Evolutionary conservation across 2,113 vertebrate genomes (phyloP).

Genomic region (Tychaedon coryphoeus): DNA sequence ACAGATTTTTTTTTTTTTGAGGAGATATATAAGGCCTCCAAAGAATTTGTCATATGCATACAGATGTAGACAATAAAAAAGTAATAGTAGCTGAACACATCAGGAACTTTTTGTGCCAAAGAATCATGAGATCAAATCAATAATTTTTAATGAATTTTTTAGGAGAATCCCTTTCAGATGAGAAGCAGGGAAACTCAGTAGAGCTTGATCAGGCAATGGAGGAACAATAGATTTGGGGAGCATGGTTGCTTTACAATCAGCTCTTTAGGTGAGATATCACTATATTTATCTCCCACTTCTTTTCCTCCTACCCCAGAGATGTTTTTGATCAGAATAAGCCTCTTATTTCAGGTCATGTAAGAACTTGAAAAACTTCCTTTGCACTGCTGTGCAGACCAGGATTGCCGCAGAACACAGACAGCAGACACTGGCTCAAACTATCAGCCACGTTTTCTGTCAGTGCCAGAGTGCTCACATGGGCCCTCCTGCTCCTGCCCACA

Average conservation of each 20-base stretch:
- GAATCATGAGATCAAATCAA: not conserved
- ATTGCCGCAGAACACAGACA: rapidly evolving
- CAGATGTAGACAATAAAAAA: not conserved
- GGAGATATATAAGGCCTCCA: not conserved
- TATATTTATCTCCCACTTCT: not conserved
- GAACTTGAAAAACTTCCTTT: not conserved
- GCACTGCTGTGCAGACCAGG: rapidly evolving
- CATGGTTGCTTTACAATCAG: not conserved
- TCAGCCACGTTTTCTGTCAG: rapidly evolving
- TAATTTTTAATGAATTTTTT: not conserved
- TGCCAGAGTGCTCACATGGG: rapidly evolving
- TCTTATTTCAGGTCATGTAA: not conserved
- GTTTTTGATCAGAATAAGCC: not conserved
- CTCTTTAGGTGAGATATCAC: not conserved
- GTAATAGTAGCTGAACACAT: not conserved
- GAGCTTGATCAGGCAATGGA: not conserved
- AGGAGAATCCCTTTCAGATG: not conserved
- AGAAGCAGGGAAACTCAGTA: not conserved
- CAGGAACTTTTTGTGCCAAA: not conserved
- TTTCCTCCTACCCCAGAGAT: not conserved
- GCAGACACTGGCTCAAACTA: not conserved
- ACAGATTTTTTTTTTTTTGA: not conserved
- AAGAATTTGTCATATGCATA: not conserved
- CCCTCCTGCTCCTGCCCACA: rapidly evolving
- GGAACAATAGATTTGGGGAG: not conserved